Evolutionary conservation across 2,113 vertebrate genomes (phyloP), one percentile per base, ranked within the genome.

Genomic region (Leiothrix lutea): DNA sequence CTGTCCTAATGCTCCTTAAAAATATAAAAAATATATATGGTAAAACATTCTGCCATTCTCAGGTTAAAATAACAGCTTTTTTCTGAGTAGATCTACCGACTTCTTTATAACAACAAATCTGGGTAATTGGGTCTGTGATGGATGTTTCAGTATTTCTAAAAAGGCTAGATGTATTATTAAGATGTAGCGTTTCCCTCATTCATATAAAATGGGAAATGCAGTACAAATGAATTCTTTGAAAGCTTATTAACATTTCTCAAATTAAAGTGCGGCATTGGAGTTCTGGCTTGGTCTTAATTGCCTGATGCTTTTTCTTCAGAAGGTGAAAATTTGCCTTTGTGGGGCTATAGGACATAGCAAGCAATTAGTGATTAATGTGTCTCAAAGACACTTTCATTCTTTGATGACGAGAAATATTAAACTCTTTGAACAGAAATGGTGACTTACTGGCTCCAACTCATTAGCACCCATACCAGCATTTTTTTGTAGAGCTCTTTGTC

Each of bases 121-220:
- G 23, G 7, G 22, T 65, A 58, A 40, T 78, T 61, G 1, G 24
- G 42, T 42, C 33, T 57, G 6, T 42, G 57, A 33, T 81, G 65
- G 90, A 33, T 94, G 73, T 90, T 96, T 96, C 84, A 93, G 85
- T 90, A 87, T 77, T 90, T 97, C 77, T 50, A 45, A 66, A 80
- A 92, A 95, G 44, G 47, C 45, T 61, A 40, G 80, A 53, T 83
- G 29, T 78, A 21, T 81, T 94, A 90, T 40, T n/a, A 71, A 77
- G 51, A 83, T 5, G 19, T 42, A 86, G 56, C 56, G 78, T 96
- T 57, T 79, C 80, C 56, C 54, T 90, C 81, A 84, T 83, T 97
- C 51, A 62, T 88, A 51, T 94, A 83, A 97, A 96, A 95, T 91
- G 65, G 58, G 87, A 93, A 61, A 53, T 94, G 29, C 65, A 57